Percentiles rank a stretch among this genome's conserved stretches.
Conservation (phyloP, 2,113 vertebrate species). For the Coturnix japonica region DNA sequence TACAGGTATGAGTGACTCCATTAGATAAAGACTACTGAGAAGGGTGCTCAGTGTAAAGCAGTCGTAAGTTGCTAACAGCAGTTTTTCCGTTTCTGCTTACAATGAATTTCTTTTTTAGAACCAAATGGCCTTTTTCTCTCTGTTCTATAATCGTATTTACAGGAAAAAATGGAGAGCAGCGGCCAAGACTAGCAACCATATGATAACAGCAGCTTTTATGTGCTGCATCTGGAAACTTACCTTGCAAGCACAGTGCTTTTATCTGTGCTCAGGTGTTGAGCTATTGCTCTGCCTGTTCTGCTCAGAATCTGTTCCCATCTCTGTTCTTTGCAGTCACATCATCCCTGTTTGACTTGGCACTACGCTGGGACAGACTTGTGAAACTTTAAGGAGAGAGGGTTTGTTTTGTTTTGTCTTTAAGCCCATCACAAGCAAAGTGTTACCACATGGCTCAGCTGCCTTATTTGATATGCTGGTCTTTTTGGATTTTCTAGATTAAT, state of each 20-base stretch:
- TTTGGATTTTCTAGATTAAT: not conserved
- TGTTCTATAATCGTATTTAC: not conserved
- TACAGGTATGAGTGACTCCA: not conserved
- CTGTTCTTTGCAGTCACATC: not conserved
- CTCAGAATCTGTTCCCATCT: slow-evolving; percentile 24
- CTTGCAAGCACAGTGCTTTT: slow-evolving; percentile 4
- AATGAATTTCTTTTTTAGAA: not conserved
- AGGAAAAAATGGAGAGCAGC: not conserved
- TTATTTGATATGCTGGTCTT: slow-evolving; percentile 10
- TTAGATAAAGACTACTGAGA: not conserved
- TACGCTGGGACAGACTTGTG: not conserved
- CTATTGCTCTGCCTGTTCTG: not conserved
- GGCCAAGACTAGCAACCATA: not conserved
- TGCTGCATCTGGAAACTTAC: slow-evolving; percentile 37
- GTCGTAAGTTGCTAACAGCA: not conserved
- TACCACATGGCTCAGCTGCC: slow-evolving; percentile 41
- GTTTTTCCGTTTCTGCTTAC: not conserved
- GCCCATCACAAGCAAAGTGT: slow-evolving; percentile 4
- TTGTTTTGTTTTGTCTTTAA: not conserved
- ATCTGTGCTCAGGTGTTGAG: slow-evolving; percentile 13
- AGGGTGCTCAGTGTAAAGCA: not conserved
- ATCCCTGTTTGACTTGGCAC: slow-evolving; percentile 42
- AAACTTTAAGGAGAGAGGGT: not conserved
- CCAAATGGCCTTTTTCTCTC: not conserved
- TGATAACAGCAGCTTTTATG: not conserved